These are phyloP conservation scores for Ochlodes sylvanus DNA, from an alignment of 2,888 invertebrate genomes.

Conservation along the genomic window DNA sequence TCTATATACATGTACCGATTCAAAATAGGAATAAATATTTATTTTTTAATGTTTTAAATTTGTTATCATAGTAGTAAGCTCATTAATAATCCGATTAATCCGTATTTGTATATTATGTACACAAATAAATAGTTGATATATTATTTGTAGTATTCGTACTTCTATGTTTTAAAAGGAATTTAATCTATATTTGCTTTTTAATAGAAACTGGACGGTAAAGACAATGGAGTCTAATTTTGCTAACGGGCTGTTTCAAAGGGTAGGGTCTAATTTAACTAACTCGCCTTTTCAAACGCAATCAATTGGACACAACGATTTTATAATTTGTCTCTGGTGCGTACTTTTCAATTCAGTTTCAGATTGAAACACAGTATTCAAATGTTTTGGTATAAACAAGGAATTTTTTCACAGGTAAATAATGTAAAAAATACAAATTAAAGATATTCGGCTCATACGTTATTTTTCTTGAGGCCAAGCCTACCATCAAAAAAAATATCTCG, in stretches of 20 bases:
- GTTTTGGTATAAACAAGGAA: background rate
- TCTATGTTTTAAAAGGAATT: background rate
- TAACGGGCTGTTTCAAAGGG: constrained; percentile 1
- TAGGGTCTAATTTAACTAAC: constrained; percentile 6
- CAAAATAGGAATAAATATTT: too few species aligned
- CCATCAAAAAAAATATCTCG: too few species aligned
- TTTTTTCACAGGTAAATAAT: too few species aligned
- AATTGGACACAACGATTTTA: background rate
- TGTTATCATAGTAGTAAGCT: too few species aligned
- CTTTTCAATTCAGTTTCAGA: background rate
- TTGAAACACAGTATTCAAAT: background rate
- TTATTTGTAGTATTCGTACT: background rate
- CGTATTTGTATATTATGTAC: too few species aligned
- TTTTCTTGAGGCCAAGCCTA: too few species aligned
- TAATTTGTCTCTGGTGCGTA: background rate
- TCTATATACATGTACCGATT: too few species aligned
- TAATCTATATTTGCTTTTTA: background rate
- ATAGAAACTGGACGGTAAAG: background rate
- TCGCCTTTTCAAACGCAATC: constrained; percentile 3
- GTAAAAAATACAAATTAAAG: too few species aligned
- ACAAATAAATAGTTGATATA: too few species aligned
- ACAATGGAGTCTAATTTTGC: background rate
- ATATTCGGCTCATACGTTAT: too few species aligned
- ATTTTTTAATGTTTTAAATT: too few species aligned
- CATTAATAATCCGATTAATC: too few species aligned